Conservation (phyloP, 1,140 invertebrate species). For the Pachypeltis micranthus region DNA sequence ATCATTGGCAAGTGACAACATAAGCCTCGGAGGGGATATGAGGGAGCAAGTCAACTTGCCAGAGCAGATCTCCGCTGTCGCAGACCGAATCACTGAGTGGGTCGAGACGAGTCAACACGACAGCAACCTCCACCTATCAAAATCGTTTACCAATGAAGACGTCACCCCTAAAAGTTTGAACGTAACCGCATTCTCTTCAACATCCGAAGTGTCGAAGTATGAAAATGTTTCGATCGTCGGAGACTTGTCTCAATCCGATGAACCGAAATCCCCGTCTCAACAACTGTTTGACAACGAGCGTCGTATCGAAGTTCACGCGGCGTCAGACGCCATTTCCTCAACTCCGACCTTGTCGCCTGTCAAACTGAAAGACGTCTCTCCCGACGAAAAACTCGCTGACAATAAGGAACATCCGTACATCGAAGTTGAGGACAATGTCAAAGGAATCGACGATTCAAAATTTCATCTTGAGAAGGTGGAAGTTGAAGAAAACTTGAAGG, state of each 20-base stretch:
- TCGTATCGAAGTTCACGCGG: neutral
- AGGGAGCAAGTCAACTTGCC: neutral
- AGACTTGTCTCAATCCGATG: neutral
- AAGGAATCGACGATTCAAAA: neutral
- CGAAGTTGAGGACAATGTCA: neutral
- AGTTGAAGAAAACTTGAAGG: neutral
- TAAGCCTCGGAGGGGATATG: neutral
- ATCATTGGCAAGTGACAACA: neutral
- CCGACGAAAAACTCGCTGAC: neutral
- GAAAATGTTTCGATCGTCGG: neutral
- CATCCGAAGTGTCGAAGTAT: neutral
- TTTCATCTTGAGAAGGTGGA: neutral
- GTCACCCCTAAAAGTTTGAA: too few species aligned
- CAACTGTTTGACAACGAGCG: neutral
- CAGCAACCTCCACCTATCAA: neutral
- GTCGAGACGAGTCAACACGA: neutral
- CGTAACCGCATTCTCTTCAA: too few species aligned
- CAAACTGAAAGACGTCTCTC: neutral
- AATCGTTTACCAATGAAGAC: neutral
- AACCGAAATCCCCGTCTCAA: neutral
- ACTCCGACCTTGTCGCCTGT: neutral
- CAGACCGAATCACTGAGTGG: neutral
- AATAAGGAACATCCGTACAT: neutral
- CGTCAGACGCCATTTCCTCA: slow-evolving; percentile 17
- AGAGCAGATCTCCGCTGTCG: neutral